Percentiles rank a stretch among this genome's conserved stretches.
phyloP scores from a whole-genome alignment of 1,140 invertebrate genomes.

The Adelges cooleyi region DNA sequence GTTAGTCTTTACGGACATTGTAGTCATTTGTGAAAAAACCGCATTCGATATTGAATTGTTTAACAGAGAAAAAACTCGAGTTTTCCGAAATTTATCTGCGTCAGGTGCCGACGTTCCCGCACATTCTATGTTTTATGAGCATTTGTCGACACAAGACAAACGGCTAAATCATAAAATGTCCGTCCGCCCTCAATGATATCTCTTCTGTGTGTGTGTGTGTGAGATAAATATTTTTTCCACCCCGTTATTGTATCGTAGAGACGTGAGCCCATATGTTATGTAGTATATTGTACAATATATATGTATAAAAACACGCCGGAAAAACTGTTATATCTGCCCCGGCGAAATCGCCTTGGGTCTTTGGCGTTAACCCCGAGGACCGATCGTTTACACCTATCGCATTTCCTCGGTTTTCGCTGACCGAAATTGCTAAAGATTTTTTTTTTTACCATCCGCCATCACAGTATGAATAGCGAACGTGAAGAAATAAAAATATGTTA shows the following conservation, averaged over 20 bases:
- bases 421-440: too few species aligned
- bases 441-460: too few species aligned
- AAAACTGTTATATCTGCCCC: constrained; percentile 10
- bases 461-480: too few species aligned
- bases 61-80: background rate
- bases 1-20: background rate
- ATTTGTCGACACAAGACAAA: constrained; percentile 6
- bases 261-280: background rate
- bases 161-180: background rate
- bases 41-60: background rate
- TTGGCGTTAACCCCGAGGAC: background rate
- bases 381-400: too few species aligned
- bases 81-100: constrained; percentile 21
- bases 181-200: background rate
- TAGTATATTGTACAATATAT: too few species aligned
- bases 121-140: constrained; percentile 9
- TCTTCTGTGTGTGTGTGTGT: background rate
- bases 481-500: too few species aligned
- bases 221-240: background rate
- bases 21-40: background rate
- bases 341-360: background rate
- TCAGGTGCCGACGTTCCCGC: constrained; percentile 23
- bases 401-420: too few species aligned
- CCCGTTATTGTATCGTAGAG: background rate
- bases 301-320: too few species aligned